Evolutionary conservation across 2,888 invertebrate genomes (phyloP), one percentile per base, ranked within the genome.

Genomic region (Mylabris sibirica): DNA sequence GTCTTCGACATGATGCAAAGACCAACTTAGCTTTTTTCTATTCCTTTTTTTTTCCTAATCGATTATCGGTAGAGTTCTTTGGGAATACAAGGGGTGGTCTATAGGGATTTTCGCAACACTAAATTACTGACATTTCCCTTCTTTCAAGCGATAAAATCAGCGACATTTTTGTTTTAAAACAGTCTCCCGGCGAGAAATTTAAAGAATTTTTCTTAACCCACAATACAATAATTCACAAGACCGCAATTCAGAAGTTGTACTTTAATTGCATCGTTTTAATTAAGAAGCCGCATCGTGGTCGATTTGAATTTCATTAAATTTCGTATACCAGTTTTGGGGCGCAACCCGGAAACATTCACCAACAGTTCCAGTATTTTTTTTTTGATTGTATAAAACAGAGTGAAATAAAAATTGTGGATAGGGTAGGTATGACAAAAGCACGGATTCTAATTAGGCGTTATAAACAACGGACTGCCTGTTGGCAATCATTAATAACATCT

Each of bases 401-500:
- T 49, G 49, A 20, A 49, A 49, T 49, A 49, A 53, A 49, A 63
- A 64, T 67, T 59, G 35, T 44, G 60, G 49, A 61, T 38, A 60
- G 60, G 49, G 53, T 61, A 44, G 24, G n/a, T 60, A 61, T 61
- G 68, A 65, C 68, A 64, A 62, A 59, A 63, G 49, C 49, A 20
- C 17, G 11, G 20, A 38, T 60, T 38, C 53, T 68, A 68, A 68
- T 68, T 68, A 65, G 65, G 41, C 65, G 65, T 65, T 65, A 38
- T 41, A 53, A 62, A 69, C 66, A 64, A 66, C 66, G 44, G 44
- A 57, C 34, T 68, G 26, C 59, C 24, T 41, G 49, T 22, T 17
- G n/a, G 59, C 59, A 64, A 70, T 71, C 74, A 76, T 77, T 77
- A 75, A 77, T 77, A 76, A 77, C 76, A 76, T 73, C 75, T 77